Evolutionary conservation across 1,140 invertebrate genomes (phyloP), one percentile per base, ranked within the genome.

Genomic region (Leptinotarsa defecta): DNA sequence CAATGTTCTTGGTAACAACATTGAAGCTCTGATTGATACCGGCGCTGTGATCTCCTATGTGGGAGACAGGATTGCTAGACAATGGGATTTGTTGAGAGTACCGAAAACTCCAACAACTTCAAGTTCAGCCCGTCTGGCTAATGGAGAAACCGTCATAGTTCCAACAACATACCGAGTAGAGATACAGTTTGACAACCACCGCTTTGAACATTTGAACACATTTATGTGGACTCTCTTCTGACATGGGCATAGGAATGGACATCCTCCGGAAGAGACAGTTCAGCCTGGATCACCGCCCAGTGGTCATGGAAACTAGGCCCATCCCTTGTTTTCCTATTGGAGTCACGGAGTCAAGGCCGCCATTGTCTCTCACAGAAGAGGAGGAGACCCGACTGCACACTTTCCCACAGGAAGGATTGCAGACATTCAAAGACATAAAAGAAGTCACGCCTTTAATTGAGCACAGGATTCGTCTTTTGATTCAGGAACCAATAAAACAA

Each of bases 31-130:
- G n/a, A 13, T 75, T 8, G 74, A 75, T 24, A 75, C 67, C 20
- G 57, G 68, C 17, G 67, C 67, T 8, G 4, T 24, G 17, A 61
- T 0, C 8, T 75, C 67, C 0, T 64, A 62, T 43, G 48, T 74
- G 4, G 64, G 65, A 20, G 64, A 72, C 22, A 19, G 11, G n/a
- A 19, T 34, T 77, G 13, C 13, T 75, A 3, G 76, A 78, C 62
- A 63, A 13, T 73, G 73, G 11, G 17, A 20, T n/a, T 11, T 5
- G 5, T 0, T 17, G 15, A 63, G 72, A 43, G 20, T 70, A 49
- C 48, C 11, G n/a, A 49, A 73, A 62, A 20, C 13, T 62, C 57
- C 57, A 17, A 62, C 17, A 5, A 5, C 57, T 17, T 0, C 13
- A 62, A 62, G 57, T 62, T 62, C 57, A 17, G 57, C 57, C 34